These are phyloP conservation scores for Myoxocephalus aenaeus DNA, from an alignment of 2,797 vertebrate species.

Conservation along the genomic window DNA sequence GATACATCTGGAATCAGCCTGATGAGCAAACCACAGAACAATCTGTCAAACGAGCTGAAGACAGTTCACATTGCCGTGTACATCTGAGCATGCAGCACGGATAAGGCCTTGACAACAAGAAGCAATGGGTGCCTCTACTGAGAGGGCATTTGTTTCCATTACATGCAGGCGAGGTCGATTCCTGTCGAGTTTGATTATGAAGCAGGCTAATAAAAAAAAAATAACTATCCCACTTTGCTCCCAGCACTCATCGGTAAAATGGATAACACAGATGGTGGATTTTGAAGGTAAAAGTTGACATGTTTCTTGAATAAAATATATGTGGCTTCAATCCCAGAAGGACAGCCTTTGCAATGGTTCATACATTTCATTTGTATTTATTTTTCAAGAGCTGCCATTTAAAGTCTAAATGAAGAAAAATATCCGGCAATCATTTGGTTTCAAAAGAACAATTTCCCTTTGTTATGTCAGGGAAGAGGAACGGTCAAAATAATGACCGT, in stretches of 20 bases:
- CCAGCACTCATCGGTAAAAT: background rate
- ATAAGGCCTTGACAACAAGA: background rate
- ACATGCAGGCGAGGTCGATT: background rate
- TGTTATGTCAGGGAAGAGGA: background rate
- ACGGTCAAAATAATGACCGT: background rate
- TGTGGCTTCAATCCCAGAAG: background rate
- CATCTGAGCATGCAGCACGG: background rate
- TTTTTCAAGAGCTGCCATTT: background rate
- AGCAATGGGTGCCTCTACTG: background rate
- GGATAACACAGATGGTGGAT: background rate
- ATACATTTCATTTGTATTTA: background rate
- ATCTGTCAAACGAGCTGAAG: slow-evolving; percentile 16
- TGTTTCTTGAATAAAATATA: background rate
- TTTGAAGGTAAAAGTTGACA: background rate
- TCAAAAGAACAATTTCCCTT: no score
- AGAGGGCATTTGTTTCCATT: background rate
- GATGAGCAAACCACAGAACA: slow-evolving; percentile 24
- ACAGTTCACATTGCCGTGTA: background rate
- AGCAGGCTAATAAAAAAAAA: slow-evolving; percentile 5
- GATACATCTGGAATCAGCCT: slow-evolving; percentile 85
- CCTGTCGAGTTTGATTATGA: slow-evolving; percentile 4
- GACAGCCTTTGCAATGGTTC: background rate
- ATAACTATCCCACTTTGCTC: background rate
- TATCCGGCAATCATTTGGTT: background rate
- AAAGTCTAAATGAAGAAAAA: background rate